Percentiles rank a stretch among this genome's conserved stretches.
Evolutionary conservation across 35 echinoderm and acorn worm genomes (phyloP).

Genomic region (Lytechinus pictus): DNA sequence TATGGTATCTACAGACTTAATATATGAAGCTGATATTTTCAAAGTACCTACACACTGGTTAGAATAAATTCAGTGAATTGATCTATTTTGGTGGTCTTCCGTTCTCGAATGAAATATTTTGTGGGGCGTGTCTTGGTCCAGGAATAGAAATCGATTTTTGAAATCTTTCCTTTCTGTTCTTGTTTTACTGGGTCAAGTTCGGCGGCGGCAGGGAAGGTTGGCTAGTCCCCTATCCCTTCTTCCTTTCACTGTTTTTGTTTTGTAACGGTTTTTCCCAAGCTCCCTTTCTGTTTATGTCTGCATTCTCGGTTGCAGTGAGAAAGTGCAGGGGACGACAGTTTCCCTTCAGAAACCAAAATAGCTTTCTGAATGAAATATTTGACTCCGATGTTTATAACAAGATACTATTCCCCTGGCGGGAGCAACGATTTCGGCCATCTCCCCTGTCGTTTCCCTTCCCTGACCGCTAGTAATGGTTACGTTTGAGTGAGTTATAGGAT

Average conservation of each 20-base stretch:
- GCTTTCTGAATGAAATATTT: conserved; percentile 14
- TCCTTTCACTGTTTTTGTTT: background rate
- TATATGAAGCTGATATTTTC: background rate
- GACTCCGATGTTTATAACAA: background rate
- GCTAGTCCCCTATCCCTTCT: background rate
- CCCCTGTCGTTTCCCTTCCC: background rate
- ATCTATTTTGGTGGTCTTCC: background rate
- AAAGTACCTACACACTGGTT: background rate
- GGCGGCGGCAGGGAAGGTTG: background rate
- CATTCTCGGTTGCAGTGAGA: background rate
- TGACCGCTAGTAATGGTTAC: background rate
- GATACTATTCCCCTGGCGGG: background rate
- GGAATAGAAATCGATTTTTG: background rate
- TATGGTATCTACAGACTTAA: background rate
- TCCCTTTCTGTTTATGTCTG: background rate
- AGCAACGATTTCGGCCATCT: background rate
- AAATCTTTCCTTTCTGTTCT: background rate
- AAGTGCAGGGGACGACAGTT: background rate
- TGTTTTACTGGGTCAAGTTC: background rate
- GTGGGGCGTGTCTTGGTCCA: background rate
- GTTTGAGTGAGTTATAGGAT: background rate
- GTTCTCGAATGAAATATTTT: background rate
- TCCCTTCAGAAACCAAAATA: background rate
- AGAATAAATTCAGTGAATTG: background rate
- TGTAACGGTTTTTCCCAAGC: background rate